A percentile compares a stretch with the other conserved stretches of the same genome.
These are phyloP conservation scores for Fukomys damarensis DNA, from an alignment of 2,113 vertebrate species.

Conservation along the genomic window DNA sequence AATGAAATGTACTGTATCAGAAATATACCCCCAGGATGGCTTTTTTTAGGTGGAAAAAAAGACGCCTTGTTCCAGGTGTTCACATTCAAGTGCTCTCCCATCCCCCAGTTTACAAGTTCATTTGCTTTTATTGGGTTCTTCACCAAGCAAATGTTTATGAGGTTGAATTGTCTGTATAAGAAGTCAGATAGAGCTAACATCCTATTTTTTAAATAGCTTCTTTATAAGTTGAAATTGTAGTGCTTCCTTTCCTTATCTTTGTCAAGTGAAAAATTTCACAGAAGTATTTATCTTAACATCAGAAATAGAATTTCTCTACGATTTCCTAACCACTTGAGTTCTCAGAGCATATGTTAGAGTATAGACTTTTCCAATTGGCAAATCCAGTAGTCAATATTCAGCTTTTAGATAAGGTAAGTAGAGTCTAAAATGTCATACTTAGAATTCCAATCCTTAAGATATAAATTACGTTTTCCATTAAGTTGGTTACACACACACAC, in stretches of 20 bases:
- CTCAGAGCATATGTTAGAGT: background rate
- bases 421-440: background rate
- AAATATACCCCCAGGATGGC: background rate
- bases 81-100: background rate
- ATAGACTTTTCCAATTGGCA: constrained; percentile 14
- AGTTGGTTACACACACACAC: background rate
- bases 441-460: background rate
- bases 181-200: background rate
- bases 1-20: background rate
- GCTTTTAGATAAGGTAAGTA: background rate
- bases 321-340: background rate
- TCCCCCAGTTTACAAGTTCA: background rate
- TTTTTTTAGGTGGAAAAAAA: background rate
- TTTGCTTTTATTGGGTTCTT: background rate
- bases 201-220: background rate
- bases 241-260: background rate
- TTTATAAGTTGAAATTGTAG: background rate
- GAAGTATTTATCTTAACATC: background rate
- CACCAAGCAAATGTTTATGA: background rate
- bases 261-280: background rate
- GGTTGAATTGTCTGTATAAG: background rate
- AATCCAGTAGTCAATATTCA: background rate
- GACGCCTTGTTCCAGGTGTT: background rate
- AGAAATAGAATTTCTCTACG: background rate
- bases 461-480: background rate